phyloP scores from a whole-genome alignment of 2,888 invertebrate species.

The Balanococcus diminutus region DNA sequence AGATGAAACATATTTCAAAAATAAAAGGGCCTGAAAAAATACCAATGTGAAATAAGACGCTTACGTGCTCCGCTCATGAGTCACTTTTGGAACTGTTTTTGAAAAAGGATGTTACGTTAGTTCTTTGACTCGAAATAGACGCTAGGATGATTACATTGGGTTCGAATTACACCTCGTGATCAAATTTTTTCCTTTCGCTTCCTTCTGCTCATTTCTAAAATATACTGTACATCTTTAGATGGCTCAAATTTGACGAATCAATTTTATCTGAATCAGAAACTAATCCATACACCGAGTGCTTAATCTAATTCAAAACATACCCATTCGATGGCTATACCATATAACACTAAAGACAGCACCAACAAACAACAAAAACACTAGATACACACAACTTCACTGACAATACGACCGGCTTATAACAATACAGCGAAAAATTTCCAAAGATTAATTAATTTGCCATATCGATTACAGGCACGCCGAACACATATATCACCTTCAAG shows the following conservation, averaged over 20 bases:
- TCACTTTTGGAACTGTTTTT: not conserved
- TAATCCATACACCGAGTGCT: not conserved
- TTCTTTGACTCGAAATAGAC: no score
- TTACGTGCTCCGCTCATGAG: not conserved
- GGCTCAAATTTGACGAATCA: no score
- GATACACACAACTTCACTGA: not conserved
- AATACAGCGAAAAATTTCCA: conserved; percentile 19
- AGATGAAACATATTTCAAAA: not conserved
- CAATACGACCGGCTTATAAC: not conserved
- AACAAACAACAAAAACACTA: not conserved
- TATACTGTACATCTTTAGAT: no score
- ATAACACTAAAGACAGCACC: not conserved
- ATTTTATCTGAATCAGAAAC: not conserved
- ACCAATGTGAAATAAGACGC: not conserved
- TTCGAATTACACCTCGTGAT: no score
- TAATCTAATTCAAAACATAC: conserved; percentile 23
- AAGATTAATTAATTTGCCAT: not conserved
- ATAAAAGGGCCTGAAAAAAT: not conserved
- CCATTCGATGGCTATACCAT: not conserved
- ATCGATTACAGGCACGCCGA: not conserved
- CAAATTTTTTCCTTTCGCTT: not conserved
- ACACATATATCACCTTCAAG: conserved; percentile 31
- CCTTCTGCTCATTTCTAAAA: not conserved
- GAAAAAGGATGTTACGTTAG: not conserved
- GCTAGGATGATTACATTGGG: no score